Percentiles rank a stretch among this genome's conserved stretches.
Conservation (phyloP, 2,113 vertebrate genomes). For the Acanthisitta chloris region DNA sequence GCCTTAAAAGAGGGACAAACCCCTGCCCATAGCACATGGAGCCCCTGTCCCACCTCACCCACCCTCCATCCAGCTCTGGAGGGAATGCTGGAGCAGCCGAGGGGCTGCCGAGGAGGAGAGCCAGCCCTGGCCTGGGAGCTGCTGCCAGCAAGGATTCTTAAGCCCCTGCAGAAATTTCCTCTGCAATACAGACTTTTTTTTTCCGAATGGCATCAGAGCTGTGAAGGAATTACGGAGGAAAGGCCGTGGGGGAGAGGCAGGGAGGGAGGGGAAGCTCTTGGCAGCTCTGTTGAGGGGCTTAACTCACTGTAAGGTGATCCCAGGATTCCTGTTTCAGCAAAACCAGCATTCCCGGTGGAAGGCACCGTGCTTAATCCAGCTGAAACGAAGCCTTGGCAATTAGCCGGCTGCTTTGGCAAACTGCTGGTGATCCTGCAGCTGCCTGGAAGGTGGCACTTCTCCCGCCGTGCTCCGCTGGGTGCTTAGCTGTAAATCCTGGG, state of each 20-base stretch:
- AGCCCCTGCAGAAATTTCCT: not conserved
- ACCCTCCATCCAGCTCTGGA: not conserved
- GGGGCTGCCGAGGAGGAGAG: not conserved
- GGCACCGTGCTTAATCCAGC: not conserved
- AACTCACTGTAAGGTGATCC: not conserved
- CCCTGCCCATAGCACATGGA: fast-evolving
- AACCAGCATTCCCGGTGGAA: not conserved
- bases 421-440: not conserved
- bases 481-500: not conserved
- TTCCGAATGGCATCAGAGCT: not conserved
- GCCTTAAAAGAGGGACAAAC: not conserved
- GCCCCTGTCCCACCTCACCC: not conserved
- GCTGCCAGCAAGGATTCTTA: not conserved
- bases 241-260: not conserved
- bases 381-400: not conserved
- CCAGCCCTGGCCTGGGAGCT: not conserved
- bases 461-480: fast-evolving
- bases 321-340: slow-evolving; percentile 10
- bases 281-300: not conserved
- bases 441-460: not conserved
- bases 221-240: not conserved
- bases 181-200: not conserved
- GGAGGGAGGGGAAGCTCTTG: not conserved
- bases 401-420: not conserved
- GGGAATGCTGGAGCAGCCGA: not conserved